Base-by-base conservation (phyloP, 2,797 vertebrate species). In the Pangasius macronema region DNA sequence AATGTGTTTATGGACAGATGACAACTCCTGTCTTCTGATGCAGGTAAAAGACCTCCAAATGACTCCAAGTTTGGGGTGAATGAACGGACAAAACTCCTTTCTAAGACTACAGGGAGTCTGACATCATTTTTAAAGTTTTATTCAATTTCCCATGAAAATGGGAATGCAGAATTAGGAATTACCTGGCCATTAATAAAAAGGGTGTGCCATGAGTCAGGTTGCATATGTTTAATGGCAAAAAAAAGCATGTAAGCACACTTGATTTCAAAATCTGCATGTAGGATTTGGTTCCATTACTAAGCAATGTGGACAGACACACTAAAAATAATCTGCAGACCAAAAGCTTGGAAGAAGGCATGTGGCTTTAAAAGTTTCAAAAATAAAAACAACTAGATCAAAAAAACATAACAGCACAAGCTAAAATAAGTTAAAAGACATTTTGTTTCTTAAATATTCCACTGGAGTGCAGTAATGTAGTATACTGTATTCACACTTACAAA, bases 11-110 rank as follows among this genome's bases (percentile, higher is more conserved):
- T 90, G 94, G 92, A 94, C 88, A 90, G 95, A 89, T 93, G 92
- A 96, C 96, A 96, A 93, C 95, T 94, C 93, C 94, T 96, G 95
- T 95, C 94, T 89, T 92, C 92, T 91, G 86, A 91, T 87, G 94
- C 93, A 93, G 93, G 91, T 92, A 90, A 92, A 91, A 95, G 94
- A 93, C 94, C 93, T 84, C 57, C 93, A 92, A 91, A 90, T 93
- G 94, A 95, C 93, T 92, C 0, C 84, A 88, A 89, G 73, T 49
- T 76, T 85, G 84, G 83, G 89, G 87, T 90, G 85, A 91, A 81
- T 75, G 22, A 88, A 76, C n/a, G 82, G 90, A 49, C 90, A 91
- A 59, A 75, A 49, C 22, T 16, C 20, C 0, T 68, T 68, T 68
- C 39, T 67, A 70, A 82, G 42, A 33, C 84, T 51, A 67, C 30